Evolutionary conservation across 2,113 vertebrate genomes (phyloP), one percentile per base, ranked within the genome.

Genomic region (Urocynchramus pylzowi): DNA sequence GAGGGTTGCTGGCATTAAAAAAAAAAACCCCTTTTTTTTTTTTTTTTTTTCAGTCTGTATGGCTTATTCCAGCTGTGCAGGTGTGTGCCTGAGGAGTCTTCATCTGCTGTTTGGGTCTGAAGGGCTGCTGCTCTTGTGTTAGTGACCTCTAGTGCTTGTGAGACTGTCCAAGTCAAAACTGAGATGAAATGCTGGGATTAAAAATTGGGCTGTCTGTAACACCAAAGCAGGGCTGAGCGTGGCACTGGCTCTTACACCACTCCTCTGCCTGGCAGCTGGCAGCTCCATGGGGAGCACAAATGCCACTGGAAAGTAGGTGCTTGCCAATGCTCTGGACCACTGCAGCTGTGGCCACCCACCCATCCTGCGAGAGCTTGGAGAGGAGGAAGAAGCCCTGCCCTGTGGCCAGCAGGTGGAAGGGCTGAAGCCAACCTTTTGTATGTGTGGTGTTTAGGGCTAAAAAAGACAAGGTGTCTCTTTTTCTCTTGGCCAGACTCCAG

Each of bases 311-410:
- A 68, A 54, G 45, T 37, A 60, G 19, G 18, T 53, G 26, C 50
- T 70, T 80, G 53, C 27, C 45, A 26, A 2, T 3, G 33, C 4
- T 5, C 23, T 44, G 52, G 23, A 39, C 47, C 30, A 22, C 69
- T 77, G 74, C 24, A n/a, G 49, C 57, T 63, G 57, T 6, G 65
- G n/a, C 39, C 2, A 4, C 39, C 39, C 33, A 35, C 21, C 11
- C 0, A 0, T 54, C 41, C 30, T 11, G 24, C 0, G 0, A 47
- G 41, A 47, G 37, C 17, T 6, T 24, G 47, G 47, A 18, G 13
- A 35, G 42, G 27, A 53, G 45, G 31, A 57, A 56, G 52, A 76
- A 61, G 14, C 24, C 27, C 13, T 17, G 47, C n/a, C 19, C 37
- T 57, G 3, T 3, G 10, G 14, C 41, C 60, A 39, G 53, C 42